These are phyloP conservation scores for Lagocephalus sceleratus DNA, from an alignment of 2,797 vertebrate species.

Conservation along the genomic window DNA sequence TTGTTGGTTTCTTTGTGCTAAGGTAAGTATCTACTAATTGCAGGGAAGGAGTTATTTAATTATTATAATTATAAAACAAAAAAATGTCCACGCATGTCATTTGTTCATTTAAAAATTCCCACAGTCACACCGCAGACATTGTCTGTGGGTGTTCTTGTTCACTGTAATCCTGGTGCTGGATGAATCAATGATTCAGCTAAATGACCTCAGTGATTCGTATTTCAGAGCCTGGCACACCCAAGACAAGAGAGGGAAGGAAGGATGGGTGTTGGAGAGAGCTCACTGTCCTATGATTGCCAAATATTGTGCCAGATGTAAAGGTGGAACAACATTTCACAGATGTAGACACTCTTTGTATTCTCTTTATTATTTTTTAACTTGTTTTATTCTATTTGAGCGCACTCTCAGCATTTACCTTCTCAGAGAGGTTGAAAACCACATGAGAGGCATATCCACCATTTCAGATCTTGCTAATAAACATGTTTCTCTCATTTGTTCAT, in stretches of 20 bases:
- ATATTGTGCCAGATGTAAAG: background rate
- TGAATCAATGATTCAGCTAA: slow-evolving; percentile 8
- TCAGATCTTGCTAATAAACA: background rate
- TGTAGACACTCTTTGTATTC: too few species aligned
- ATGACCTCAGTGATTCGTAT: slow-evolving; percentile 21
- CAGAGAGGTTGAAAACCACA: background rate
- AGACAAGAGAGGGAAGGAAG: slow-evolving; percentile 41
- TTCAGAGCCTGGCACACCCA: slow-evolving; percentile 36
- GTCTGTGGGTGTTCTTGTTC: too few species aligned
- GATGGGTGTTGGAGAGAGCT: slow-evolving; percentile 44
- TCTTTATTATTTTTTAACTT: too few species aligned
- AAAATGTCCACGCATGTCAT: too few species aligned
- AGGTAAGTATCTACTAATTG: background rate
- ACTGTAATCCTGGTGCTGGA: background rate
- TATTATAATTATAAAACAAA: too few species aligned
- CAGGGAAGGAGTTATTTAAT: too few species aligned
- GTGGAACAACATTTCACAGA: background rate
- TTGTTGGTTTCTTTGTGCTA: background rate
- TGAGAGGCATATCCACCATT: background rate
- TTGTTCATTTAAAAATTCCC: too few species aligned
- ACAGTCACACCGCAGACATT: too few species aligned
- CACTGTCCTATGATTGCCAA: background rate
- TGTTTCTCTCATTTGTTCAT: background rate
- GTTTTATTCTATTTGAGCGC: background rate
- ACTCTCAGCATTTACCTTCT: background rate